Conservation (phyloP, 1,140 invertebrate species). For the Papilio polyxenes region DNA sequence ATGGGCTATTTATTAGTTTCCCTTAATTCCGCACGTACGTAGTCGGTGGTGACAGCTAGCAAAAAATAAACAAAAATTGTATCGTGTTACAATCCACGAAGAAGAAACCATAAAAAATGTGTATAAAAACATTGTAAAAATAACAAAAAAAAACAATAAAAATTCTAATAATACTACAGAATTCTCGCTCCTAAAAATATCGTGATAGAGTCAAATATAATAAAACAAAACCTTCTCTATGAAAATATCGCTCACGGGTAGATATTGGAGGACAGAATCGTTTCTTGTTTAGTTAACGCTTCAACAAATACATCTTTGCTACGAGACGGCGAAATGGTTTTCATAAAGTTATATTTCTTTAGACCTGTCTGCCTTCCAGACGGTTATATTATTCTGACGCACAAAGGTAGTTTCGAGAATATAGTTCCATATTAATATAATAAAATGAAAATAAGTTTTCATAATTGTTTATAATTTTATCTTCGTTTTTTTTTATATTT, state of each 20-base stretch:
- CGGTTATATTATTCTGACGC: neutral
- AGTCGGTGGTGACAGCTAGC: too few species aligned
- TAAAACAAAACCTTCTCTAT: neutral
- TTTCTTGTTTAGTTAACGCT: slow-evolving; percentile 32
- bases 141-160: too few species aligned
- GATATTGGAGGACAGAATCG: slow-evolving; percentile 3
- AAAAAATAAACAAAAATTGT: too few species aligned
- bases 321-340: neutral
- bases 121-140: neutral
- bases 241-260: slow-evolving; percentile 4
- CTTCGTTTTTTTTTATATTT: too few species aligned
- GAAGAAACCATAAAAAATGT: too few species aligned
- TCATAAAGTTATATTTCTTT: slow-evolving; percentile 29
- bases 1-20: too few species aligned
- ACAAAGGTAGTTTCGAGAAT: slow-evolving; percentile 15
- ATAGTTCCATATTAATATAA: neutral
- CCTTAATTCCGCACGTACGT: too few species aligned
- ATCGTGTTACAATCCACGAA: too few species aligned
- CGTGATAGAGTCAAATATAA: neutral
- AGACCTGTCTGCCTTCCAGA: slow-evolving; percentile 24
- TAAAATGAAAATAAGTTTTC: neutral
- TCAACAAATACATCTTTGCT: slow-evolving; percentile 30
- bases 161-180: too few species aligned
- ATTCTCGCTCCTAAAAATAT: neutral
- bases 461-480: neutral